A percentile compares a stretch with the other conserved stretches of the same genome.
These are phyloP conservation scores for Mus spicilegus DNA, from an alignment of 2,113 vertebrate genomes.

Conservation along the genomic window DNA sequence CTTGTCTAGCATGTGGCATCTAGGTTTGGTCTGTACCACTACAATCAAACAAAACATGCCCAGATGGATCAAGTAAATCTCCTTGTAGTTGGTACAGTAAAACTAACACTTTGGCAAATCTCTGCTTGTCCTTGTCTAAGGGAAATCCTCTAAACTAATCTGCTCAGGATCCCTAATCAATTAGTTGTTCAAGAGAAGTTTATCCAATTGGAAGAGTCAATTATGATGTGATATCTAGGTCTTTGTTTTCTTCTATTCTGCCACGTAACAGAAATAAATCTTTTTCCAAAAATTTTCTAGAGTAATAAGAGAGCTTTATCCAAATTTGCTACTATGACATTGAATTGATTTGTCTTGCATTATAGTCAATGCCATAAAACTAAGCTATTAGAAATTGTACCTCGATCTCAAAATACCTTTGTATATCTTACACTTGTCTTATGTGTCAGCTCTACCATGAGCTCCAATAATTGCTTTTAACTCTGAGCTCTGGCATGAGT, in stretches of 20 bases:
- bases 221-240: background rate
- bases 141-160: background rate
- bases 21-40: no score
- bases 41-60: no score
- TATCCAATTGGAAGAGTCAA: background rate
- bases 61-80: background rate
- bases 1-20: no score
- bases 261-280: background rate
- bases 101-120: background rate
- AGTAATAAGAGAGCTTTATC: background rate
- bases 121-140: background rate
- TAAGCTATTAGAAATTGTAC: background rate
- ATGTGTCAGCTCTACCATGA: background rate
- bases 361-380: background rate
- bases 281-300: background rate
- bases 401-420: background rate
- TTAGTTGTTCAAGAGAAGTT: background rate
- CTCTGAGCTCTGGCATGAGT: background rate
- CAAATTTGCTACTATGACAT: background rate
- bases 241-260: conserved; percentile 12
- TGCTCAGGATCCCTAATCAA: background rate
- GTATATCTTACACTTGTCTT: background rate
- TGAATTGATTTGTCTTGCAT: background rate
- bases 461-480: conserved; percentile 10
- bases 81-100: background rate